Conservation (phyloP, 2,113 vertebrate genomes). For the Cyprinodon tularosa region DNA sequence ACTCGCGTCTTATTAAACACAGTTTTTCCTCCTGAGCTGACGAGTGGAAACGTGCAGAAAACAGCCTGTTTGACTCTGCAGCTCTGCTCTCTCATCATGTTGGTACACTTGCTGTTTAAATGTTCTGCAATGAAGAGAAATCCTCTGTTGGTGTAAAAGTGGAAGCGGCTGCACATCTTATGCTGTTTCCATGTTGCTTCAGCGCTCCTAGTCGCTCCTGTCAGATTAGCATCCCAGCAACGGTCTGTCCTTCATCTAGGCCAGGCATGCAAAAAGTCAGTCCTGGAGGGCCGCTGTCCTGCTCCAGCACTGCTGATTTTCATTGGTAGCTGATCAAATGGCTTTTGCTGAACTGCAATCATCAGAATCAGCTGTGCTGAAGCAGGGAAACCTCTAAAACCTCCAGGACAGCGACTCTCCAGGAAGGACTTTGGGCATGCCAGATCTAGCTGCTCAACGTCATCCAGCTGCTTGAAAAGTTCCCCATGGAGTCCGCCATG, state of each 20-base stretch:
- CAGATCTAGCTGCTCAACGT: background rate
- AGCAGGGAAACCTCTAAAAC: too few relatives aligned
- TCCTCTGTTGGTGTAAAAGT: background rate
- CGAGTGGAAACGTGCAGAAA: slow-evolving; percentile 21
- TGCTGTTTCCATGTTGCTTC: background rate
- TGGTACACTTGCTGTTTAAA: background rate
- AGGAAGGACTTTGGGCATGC: too few relatives aligned
- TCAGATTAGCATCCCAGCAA: too few relatives aligned
- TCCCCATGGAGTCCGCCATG: background rate
- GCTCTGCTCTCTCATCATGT: background rate
- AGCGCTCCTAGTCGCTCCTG: too few relatives aligned
- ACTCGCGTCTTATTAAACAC: slow-evolving; percentile 55
- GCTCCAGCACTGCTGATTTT: too few relatives aligned
- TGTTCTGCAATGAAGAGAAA: background rate
- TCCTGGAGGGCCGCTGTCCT: too few relatives aligned
- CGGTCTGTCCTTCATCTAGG: too few relatives aligned
- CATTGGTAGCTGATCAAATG: too few relatives aligned
- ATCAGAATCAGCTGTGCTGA: too few relatives aligned
- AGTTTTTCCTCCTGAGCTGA: slow-evolving; percentile 31
- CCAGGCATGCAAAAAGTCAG: too few relatives aligned
- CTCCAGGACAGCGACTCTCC: too few relatives aligned
- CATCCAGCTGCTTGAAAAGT: background rate
- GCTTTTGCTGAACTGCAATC: too few relatives aligned
- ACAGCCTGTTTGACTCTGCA: slow-evolving; percentile 2
- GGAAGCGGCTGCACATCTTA: background rate